phyloP scores from a whole-genome alignment of 2,888 invertebrate species.

The Acrocyrtus sp. region DNA sequence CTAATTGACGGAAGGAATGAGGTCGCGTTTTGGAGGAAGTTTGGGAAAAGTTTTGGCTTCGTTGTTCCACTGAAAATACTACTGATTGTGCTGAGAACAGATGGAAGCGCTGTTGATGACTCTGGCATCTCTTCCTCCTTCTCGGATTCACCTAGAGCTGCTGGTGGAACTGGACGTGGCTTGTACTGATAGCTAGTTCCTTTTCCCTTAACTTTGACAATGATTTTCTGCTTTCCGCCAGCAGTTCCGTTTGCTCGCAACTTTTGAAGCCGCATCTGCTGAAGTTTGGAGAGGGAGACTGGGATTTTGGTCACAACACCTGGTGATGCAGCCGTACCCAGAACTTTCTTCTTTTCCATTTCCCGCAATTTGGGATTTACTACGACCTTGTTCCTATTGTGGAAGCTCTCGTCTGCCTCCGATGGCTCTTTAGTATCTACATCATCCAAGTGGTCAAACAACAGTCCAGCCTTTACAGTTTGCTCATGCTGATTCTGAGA shows the following conservation, averaged over 20 bases:
- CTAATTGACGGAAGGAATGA: slow-evolving; percentile 30
- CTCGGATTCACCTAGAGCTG: not conserved
- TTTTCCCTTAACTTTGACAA: slow-evolving; percentile 21
- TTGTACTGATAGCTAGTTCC: slow-evolving; percentile 5
- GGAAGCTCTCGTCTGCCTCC: slow-evolving; percentile 60
- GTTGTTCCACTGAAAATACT: slow-evolving; percentile 28
- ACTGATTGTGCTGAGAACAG: slow-evolving; percentile 35
- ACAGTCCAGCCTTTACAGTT: slow-evolving; percentile 29
- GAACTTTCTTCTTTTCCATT: slow-evolving; percentile 38
- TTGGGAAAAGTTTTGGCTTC: slow-evolving; percentile 28
- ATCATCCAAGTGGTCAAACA: slow-evolving; percentile 31
- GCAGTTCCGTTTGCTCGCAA: not conserved
- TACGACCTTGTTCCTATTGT: slow-evolving; percentile 54
- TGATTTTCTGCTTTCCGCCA: slow-evolving; percentile 7
- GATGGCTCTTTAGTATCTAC: not conserved
- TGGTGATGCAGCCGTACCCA: slow-evolving; percentile 4
- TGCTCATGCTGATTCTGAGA: slow-evolving; percentile 20
- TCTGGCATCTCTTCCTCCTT: slow-evolving; percentile 4
- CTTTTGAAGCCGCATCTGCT: slow-evolving; percentile 14
- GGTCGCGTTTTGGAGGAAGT: slow-evolving; percentile 25
- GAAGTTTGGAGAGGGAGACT: too few relatives aligned
- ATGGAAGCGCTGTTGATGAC: slow-evolving; percentile 29
- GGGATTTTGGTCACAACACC: slow-evolving; percentile 3
- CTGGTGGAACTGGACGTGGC: not conserved
- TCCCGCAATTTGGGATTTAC: slow-evolving; percentile 39